phyloP scores from a whole-genome alignment of 2,888 invertebrate species.

The Phyto melanocephala region DNA sequence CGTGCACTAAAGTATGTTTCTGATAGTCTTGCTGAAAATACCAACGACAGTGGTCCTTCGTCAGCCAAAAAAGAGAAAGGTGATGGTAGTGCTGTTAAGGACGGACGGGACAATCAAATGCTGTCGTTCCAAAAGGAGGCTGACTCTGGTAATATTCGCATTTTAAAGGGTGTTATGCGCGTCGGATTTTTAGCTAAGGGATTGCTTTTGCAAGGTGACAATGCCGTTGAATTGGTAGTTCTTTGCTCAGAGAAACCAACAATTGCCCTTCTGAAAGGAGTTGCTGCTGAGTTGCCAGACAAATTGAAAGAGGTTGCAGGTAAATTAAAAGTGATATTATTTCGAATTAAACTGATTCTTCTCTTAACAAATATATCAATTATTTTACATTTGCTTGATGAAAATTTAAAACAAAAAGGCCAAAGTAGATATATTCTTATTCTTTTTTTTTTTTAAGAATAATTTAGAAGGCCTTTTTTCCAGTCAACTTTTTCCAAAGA shows the following conservation, averaged over 20 bases:
- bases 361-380: background rate
- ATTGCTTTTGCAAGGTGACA: slow-evolving; percentile 92
- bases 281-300: slow-evolving; percentile 89
- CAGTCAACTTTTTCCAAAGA: slow-evolving; percentile 76
- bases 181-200: slow-evolving; percentile 94
- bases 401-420: slow-evolving; percentile 35
- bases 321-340: slow-evolving; percentile 76
- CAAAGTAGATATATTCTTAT: slow-evolving; percentile 44
- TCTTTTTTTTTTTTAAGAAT: slow-evolving; percentile 24
- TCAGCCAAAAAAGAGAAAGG: slow-evolving; percentile 74
- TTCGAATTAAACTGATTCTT: background rate
- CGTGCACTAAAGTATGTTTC: slow-evolving; percentile 96
- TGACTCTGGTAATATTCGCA: slow-evolving; percentile 82
- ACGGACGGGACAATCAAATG: slow-evolving; percentile 90
- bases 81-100: slow-evolving; percentile 80
- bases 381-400: slow-evolving; percentile 34
- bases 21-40: slow-evolving; percentile 87
- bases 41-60: slow-evolving; percentile 70
- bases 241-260: slow-evolving; percentile 97
- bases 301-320: slow-evolving; percentile 87
- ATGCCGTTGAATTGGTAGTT: slow-evolving; percentile 94
- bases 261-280: slow-evolving; percentile 89
- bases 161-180: slow-evolving; percentile 97
- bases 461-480: slow-evolving; percentile 39
- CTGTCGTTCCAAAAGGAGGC: slow-evolving; percentile 86